phyloP scores from a whole-genome alignment of 2,797 vertebrate genomes.

The Oreochromis grahami region DNA sequence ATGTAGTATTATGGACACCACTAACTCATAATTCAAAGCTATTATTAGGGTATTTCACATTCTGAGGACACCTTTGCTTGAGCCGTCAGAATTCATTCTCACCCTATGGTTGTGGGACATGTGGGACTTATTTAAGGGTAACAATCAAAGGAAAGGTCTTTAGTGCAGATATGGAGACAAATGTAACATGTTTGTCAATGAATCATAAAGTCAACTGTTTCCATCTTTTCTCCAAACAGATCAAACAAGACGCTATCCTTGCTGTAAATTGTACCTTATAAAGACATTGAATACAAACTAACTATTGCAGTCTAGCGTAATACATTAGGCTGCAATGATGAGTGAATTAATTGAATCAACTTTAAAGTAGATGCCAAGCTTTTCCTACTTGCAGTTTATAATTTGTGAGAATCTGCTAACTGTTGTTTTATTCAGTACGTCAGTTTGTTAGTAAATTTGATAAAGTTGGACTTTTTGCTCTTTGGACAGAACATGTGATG shows the following conservation, averaged over 20 bases:
- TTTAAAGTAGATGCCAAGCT: not conserved
- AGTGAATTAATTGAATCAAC: not conserved
- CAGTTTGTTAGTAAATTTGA: not conserved
- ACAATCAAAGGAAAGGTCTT: not conserved
- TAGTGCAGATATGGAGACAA: not conserved
- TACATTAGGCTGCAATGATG: not conserved
- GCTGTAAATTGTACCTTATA: not conserved
- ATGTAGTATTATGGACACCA: constrained; percentile 10
- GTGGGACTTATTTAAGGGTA: not conserved
- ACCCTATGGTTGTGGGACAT: not conserved
- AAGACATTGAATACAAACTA: not conserved
- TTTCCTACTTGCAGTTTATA: not conserved
- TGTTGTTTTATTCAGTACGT: not conserved
- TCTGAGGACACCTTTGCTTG: not conserved
- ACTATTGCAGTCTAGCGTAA: not conserved
- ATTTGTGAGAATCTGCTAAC: not conserved
- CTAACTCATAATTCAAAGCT: constrained; percentile 2
- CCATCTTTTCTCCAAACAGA: not conserved
- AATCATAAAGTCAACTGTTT: not conserved
- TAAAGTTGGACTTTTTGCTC: not conserved
- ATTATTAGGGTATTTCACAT: not conserved
- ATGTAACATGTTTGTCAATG: not conserved
- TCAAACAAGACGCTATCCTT: not conserved
- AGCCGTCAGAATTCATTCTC: not conserved
- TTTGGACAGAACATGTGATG: not conserved